Evolutionary conservation across 1,140 invertebrate species (phyloP), one percentile per base, ranked within the genome.

Genomic region (Arctopsyche grandis): DNA sequence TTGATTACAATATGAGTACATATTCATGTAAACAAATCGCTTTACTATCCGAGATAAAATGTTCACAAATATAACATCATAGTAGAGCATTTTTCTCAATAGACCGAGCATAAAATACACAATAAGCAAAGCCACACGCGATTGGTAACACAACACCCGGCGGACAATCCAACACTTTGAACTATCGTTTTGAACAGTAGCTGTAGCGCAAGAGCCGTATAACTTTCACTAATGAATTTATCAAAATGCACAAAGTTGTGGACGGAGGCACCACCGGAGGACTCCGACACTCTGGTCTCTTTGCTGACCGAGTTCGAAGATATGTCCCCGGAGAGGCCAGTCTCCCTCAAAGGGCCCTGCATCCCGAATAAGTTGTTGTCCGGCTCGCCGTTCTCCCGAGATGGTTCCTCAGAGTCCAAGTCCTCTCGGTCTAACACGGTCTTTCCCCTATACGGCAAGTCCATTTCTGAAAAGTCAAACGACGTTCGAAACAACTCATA

Each of bases 331-430:
- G 84, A 84, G 21, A 86, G 85, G 46, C 71, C 74, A 10, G 71
- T 75, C 84, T 89, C 88, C 69, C 88, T 83, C 0, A 88, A 84
- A 0, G 88, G 85, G 5, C 87, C 87, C 80, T 89, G 87, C 29
- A 86, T 85, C 44, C 87, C 84, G 77, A 70, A 75, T 0, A 78
- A 44, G 52, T 80, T 80, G 66, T 82, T 79, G 24, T 82, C 81
- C 14, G 74, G 19, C 3, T 80, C 81, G 9, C 63, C 58, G 10
- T 60, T 26, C 19, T 89, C 88, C 79, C 86, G 86, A 26, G 85
- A 85, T 74, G 87, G 86, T 73, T 88, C 86, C 9, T 85, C 81
- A 29, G 85, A 83, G 46, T 85, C 84, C 52, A 85, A 83, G 46
- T 88, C 86, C 16, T 87, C 87, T 21, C 75, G 84, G 12, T 82